Conservation (phyloP, 2,113 vertebrate species). For the Melospiza georgiana region DNA sequence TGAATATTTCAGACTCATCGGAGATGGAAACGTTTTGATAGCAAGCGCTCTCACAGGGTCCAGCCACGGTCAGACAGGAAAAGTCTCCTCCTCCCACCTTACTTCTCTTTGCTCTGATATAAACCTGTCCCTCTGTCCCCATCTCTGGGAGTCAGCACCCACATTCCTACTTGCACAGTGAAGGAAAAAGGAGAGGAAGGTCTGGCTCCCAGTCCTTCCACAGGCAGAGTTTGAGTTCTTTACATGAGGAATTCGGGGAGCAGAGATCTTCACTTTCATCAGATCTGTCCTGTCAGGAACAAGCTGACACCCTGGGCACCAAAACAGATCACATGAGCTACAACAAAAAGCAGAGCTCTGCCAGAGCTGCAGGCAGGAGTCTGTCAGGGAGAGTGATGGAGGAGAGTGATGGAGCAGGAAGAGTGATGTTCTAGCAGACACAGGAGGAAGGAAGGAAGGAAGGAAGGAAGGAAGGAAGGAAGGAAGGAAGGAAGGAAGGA, state of each 20-base stretch:
- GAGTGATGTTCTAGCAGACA: not conserved
- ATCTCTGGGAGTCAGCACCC: not conserved
- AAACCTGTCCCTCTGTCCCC: not conserved
- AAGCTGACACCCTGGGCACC: not conserved
- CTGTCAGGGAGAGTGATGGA: not conserved
- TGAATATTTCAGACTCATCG: not conserved
- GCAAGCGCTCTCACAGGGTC: not conserved
- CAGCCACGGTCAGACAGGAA: not conserved
- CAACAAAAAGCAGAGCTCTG: not conserved
- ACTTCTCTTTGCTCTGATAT: not conserved
- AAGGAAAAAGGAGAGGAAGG: not conserved
- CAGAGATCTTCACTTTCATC: not conserved
- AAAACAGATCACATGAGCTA: not conserved
- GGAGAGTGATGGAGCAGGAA: not conserved
- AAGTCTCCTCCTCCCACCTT: not conserved
- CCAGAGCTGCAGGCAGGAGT: not conserved
- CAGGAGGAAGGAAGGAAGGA: not conserved
- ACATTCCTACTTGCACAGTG: not conserved
- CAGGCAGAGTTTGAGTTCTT: not conserved
- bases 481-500: too few species aligned
- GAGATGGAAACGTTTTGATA: not conserved
- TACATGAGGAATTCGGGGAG: not conserved
- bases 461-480: not conserved
- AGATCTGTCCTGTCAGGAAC: not conserved
- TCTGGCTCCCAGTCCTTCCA: not conserved